Evolutionary conservation across 2,113 vertebrate species (phyloP).

Genomic region (Nesoenas mayeri): DNA sequence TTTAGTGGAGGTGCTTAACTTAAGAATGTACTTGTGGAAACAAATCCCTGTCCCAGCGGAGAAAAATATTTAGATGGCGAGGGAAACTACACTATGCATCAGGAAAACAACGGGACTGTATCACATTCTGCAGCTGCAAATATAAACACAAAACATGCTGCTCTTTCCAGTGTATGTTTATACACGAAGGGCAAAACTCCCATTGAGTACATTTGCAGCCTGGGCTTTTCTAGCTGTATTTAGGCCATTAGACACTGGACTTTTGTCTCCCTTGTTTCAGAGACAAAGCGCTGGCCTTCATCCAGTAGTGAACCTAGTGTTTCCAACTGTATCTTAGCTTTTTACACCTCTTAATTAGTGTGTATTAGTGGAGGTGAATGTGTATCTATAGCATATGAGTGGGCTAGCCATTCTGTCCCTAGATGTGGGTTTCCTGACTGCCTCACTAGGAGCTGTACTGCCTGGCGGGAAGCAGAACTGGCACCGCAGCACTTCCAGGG

Average conservation of each 20-base stretch:
- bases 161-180: slow-evolving; percentile 30
- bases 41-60: not conserved
- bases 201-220: slow-evolving; percentile 47
- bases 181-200: slow-evolving; percentile 1
- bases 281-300: slow-evolving; percentile 41
- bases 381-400: not conserved
- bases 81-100: slow-evolving; percentile 11
- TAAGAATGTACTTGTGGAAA: not conserved
- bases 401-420: not conserved
- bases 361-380: not conserved
- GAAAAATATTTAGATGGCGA: not conserved
- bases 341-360: not conserved
- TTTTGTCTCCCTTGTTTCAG: slow-evolving; percentile 54
- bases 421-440: not conserved
- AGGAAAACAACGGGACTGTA: slow-evolving; percentile 25
- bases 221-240: slow-evolving; percentile 54
- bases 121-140: slow-evolving; percentile 41
- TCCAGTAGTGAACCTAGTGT: not conserved
- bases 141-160: not conserved
- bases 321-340: slow-evolving; percentile 40
- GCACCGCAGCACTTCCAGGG: not conserved
- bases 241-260: slow-evolving; percentile 28
- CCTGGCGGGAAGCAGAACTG: fast-evolving
- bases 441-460: not conserved
- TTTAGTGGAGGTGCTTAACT: not conserved